Percentiles rank a stretch among this genome's conserved stretches.
phyloP scores from a whole-genome alignment of 2,113 vertebrate genomes.

The Willisornis vidua region DNA sequence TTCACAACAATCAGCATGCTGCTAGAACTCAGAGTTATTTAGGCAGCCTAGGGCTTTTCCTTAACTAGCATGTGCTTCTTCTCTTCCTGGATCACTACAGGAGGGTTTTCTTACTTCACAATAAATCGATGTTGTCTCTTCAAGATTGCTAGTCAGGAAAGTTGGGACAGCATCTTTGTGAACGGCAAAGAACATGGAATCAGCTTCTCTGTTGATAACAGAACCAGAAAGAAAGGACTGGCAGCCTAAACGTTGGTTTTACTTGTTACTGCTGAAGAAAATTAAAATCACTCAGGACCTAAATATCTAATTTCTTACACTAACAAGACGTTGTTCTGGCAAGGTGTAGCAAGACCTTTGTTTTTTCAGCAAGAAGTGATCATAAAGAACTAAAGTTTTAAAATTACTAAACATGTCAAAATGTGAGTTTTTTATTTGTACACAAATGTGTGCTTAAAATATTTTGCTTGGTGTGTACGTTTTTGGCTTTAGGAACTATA shows the following conservation, averaged over 20 bases:
- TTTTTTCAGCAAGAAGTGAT: neutral
- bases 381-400: neutral
- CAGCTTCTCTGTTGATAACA: neutral
- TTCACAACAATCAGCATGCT: neutral
- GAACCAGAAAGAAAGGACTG: neutral
- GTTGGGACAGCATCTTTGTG: neutral
- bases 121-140: fast-evolving
- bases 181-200: neutral
- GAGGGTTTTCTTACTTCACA: neutral
- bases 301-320: neutral
- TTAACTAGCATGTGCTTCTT: neutral
- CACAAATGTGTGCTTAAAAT: neutral
- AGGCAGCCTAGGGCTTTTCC: neutral
- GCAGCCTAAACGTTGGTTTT: neutral
- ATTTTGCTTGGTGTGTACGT: neutral
- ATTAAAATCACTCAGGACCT: neutral
- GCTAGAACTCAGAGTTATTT: neutral
- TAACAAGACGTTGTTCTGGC: neutral
- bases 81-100: neutral
- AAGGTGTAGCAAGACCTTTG: neutral
- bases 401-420: neutral
- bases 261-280: neutral
- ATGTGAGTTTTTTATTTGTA: neutral
- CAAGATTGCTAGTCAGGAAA: neutral
- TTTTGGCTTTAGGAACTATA: neutral